These are phyloP conservation scores for Dorcus parallelipipedus DNA, from an alignment of 2,888 invertebrate species.

Conservation along the genomic window DNA sequence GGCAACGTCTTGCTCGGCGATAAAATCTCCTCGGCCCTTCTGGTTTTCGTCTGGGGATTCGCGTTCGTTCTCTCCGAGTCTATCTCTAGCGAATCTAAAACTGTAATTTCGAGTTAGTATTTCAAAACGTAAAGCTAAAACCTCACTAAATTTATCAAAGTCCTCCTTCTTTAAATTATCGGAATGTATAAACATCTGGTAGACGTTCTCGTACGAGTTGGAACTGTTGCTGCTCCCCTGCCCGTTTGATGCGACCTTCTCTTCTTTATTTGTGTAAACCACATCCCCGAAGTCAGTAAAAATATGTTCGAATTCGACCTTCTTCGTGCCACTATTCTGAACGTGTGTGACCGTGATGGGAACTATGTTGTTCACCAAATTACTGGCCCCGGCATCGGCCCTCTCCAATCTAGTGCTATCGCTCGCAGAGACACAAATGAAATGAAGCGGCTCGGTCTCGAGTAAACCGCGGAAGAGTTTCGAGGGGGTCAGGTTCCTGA, in stretches of 20 bases:
- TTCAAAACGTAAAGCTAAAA: not conserved
- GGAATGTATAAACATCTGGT: slow-evolving; percentile 26
- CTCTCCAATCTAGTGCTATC: slow-evolving; percentile 87
- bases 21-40: slow-evolving; percentile 33
- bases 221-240: slow-evolving; percentile 25
- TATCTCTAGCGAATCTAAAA: slow-evolving; percentile 1
- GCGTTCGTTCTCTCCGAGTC: slow-evolving; percentile 4
- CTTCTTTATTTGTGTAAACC: slow-evolving; percentile 20
- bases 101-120: not conserved
- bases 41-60: slow-evolving; percentile 9
- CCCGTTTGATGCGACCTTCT: slow-evolving; percentile 19
- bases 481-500: slow-evolving; percentile 50
- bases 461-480: slow-evolving; percentile 58
- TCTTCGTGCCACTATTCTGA: slow-evolving; percentile 30
- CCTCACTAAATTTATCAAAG: slow-evolving; percentile 26
- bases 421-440: slow-evolving; percentile 81
- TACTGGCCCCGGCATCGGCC: slow-evolving; percentile 52
- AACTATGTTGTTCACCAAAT: slow-evolving; percentile 42
- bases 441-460: slow-evolving; percentile 89
- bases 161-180: slow-evolving; percentile 29
- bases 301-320: slow-evolving; percentile 30
- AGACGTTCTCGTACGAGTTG: slow-evolving; percentile 19
- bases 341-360: slow-evolving; percentile 20
- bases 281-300: slow-evolving; percentile 24
- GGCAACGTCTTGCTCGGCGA: slow-evolving; percentile 50